Evolutionary conservation across 2,113 vertebrate genomes (phyloP).

Genomic region (Misgurnus mizolepis): DNA sequence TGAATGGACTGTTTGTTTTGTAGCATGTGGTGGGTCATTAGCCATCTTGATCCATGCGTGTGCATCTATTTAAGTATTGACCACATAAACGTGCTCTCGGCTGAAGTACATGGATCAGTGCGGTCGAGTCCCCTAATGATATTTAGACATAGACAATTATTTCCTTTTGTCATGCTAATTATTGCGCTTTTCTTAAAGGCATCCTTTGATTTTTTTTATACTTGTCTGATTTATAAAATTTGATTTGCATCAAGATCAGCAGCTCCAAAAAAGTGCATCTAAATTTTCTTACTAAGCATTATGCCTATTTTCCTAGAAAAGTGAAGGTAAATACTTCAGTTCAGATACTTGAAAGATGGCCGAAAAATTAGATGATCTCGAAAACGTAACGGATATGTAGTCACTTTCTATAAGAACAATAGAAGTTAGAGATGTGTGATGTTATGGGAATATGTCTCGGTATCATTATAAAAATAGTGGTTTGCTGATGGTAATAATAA

Average conservation of each 20-base stretch:
- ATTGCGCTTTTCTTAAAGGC: not conserved
- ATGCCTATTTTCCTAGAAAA: no score
- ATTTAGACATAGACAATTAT: not conserved
- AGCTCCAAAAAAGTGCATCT: no score
- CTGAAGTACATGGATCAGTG: constrained; percentile 11
- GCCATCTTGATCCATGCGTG: constrained; percentile 18
- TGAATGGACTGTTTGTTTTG: constrained; percentile 62
- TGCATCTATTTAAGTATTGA: not conserved
- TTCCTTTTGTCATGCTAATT: constrained; percentile 24
- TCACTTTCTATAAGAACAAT: not conserved
- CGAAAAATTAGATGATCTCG: not conserved
- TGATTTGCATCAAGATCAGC: no score
- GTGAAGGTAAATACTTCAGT: no score
- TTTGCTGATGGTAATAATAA: no score
- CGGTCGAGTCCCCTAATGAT: not conserved
- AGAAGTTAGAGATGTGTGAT: not conserved
- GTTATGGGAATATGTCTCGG: no score
- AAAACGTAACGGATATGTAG: not conserved
- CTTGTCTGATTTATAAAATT: not conserved
- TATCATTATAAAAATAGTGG: no score
- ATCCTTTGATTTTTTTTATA: not conserved
- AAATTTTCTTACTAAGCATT: no score
- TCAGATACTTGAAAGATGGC: not conserved
- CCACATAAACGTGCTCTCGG: constrained; percentile 12
- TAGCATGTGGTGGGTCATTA: constrained; percentile 21